Evolutionary conservation across 1,140 invertebrate species (phyloP), one percentile per base, ranked within the genome.

Genomic region (Thaumetopoea pityocampa): DNA sequence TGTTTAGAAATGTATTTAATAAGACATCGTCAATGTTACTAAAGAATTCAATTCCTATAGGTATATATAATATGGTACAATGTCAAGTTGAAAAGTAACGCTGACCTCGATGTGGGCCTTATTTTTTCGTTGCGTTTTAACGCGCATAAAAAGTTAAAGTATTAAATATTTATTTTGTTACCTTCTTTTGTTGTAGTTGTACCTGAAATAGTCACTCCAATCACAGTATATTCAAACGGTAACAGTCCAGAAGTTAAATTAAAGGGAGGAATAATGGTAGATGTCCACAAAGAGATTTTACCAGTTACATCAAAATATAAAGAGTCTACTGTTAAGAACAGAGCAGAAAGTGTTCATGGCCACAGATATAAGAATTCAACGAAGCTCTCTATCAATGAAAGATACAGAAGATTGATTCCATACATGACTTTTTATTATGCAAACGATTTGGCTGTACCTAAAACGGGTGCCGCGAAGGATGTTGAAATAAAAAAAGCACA

Each of bases 391-490:
- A 70, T 85, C 11, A 89, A 88, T 42, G 90, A 92, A 74, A 86
- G 93, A 22, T 91, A 91, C 58, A 88, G 93, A 50, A 86, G 93
- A 30, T 66, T 94, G 22, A 92, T 94, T 60, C 93, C 92, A 1
- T 94, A 94, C 63, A 92, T 93, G 88, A 93, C 91, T 17, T 94
- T 91, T 68, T 94, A 93, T 65, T 85, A 92, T 9, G 87, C 90
- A 1, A 90, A 90, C 40, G 88, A 89, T 53, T 87, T 88, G 60
- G 86, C 65, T 4, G 32, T 55, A 7, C 64, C 80, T 18, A 64
- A 65, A 7, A 64, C 61, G 8, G 70, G 79, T 33, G 52, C 48
- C 14, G 33, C 56, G 14, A 76, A 67, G 29, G 67, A 69, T 32
- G 47, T 80, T 15, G 80, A 83, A 58, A 67, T 80, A 11, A 72